Evolutionary conservation across 2,113 vertebrate species (phyloP).

Genomic region (Neopipo cinnamomea): DNA sequence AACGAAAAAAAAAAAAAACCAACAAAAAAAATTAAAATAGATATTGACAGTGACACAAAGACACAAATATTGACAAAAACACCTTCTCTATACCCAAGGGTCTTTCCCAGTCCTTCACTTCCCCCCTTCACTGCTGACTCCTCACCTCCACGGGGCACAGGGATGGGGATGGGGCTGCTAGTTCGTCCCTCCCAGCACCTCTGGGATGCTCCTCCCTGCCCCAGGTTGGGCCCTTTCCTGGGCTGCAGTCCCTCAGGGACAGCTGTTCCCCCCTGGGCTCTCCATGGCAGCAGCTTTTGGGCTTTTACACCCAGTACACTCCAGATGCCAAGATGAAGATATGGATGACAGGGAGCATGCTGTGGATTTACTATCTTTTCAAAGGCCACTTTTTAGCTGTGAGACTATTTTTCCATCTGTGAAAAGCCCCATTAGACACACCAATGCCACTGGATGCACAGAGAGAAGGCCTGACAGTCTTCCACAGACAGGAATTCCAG

Average conservation of each 20-base stretch:
- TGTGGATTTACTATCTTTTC: neutral
- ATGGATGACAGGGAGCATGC: neutral
- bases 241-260: neutral
- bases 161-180: neutral
- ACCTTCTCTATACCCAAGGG: neutral
- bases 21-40: neutral
- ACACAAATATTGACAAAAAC: neutral
- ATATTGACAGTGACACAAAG: neutral
- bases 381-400: neutral
- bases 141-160: neutral
- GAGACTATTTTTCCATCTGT: neutral
- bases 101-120: fast-evolving
- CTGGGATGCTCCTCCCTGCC: neutral
- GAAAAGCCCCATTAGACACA: neutral
- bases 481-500: fast-evolving
- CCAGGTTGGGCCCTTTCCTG: neutral
- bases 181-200: neutral
- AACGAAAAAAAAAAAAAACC: neutral
- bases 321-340: neutral
- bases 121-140: fast-evolving
- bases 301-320: fast-evolving
- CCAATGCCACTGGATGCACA: neutral
- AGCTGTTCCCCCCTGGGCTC: neutral
- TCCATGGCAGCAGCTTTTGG: neutral
- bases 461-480: neutral